Conservation (phyloP, 35 echinoderm and acorn worm genomes). For the Ophioderma brevispina region DNA sequence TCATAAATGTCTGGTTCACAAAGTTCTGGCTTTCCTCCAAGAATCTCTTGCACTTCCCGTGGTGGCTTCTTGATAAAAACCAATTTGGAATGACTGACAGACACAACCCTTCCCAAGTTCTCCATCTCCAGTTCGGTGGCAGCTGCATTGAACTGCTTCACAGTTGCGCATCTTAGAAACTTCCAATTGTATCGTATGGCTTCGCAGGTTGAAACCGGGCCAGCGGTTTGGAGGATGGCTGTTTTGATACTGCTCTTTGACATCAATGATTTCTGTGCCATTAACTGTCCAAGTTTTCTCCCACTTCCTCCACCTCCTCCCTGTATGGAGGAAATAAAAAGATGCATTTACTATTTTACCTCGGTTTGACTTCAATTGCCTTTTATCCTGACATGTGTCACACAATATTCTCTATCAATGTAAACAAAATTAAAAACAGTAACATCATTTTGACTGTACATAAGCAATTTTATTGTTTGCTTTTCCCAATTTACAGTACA, state of each 20-base stretch:
- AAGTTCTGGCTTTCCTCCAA: background rate
- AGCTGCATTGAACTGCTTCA: background rate
- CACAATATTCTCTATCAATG: too few species aligned
- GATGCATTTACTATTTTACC: background rate
- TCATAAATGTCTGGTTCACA: background rate
- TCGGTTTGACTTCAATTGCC: too few species aligned
- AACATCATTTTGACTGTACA: too few species aligned
- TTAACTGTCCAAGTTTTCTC: background rate
- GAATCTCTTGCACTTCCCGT: background rate
- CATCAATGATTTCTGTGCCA: background rate
- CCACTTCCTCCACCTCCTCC: background rate
- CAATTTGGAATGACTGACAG: background rate
- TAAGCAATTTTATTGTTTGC: too few species aligned
- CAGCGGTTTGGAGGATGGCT: background rate
- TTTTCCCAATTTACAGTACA: too few species aligned
- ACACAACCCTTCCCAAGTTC: background rate
- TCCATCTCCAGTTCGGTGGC: background rate
- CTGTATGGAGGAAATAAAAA: background rate
- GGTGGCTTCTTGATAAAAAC: background rate
- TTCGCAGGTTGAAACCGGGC: background rate
- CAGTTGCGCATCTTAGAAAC: background rate
- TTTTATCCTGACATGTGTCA: too few species aligned
- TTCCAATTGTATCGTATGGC: background rate
- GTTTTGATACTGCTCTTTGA: background rate
- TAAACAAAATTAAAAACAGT: too few species aligned